phyloP scores from a whole-genome alignment of 2,888 invertebrate genomes.

The Morpho achilles region DNA sequence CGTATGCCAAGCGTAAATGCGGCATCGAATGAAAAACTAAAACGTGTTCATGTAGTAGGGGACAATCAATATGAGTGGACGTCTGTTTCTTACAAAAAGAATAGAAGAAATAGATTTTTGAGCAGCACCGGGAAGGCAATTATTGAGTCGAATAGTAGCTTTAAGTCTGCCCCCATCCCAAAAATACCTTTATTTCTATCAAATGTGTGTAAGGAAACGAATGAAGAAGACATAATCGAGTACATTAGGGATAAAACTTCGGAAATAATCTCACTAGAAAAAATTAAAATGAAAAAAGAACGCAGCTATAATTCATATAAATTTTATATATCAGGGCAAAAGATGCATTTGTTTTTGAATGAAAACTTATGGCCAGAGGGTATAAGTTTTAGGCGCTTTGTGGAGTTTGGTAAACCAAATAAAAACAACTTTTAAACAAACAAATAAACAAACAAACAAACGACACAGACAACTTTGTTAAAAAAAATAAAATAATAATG shows the following conservation, averaged over 20 bases:
- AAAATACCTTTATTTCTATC: constrained; percentile 17
- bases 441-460: too few species aligned
- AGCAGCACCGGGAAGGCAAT: too few species aligned
- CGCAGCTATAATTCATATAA: constrained; percentile 24
- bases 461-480: too few species aligned
- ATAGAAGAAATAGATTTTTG: constrained; percentile 2
- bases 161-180: too few species aligned
- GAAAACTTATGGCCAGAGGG: too few species aligned
- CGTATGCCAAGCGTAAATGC: neutral
- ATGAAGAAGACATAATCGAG: constrained; percentile 13
- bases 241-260: constrained; percentile 13
- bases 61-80: neutral
- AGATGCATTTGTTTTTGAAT: too few species aligned
- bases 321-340: constrained; percentile 18
- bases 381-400: too few species aligned
- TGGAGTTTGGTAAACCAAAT: too few species aligned
- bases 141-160: too few species aligned
- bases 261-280: constrained; percentile 6
- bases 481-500: too few species aligned
- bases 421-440: too few species aligned
- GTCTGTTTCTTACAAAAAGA: neutral
- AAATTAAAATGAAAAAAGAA: constrained; percentile 9
- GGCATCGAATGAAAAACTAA: neutral
- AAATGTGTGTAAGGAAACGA: constrained; percentile 12
- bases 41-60: neutral